Evolutionary conservation across 2,888 invertebrate genomes (phyloP).

Genomic region (Heliconius hortense): DNA sequence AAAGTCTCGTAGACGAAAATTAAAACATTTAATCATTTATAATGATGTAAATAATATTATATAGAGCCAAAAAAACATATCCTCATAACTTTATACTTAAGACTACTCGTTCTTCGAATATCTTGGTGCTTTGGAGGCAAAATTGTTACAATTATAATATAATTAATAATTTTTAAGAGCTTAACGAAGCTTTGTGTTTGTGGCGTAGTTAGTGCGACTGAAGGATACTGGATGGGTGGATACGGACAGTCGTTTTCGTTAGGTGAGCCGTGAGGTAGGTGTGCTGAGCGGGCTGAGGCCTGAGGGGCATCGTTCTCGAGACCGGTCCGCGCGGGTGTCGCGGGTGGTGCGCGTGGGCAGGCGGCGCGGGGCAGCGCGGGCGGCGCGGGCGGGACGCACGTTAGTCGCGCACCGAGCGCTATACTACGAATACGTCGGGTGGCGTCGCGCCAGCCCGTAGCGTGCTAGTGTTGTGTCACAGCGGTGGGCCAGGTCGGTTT

Average conservation of each 20-base stretch:
- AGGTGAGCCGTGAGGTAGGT: constrained; percentile 54
- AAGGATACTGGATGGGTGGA: constrained; percentile 49
- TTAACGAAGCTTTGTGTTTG: constrained; percentile 40
- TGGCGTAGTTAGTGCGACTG: constrained; percentile 50
- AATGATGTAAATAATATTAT: background rate
- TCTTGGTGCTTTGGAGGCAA: background rate
- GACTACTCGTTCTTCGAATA: background rate
- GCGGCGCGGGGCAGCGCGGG: constrained; percentile 51
- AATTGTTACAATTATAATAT: background rate
- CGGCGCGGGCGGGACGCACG: constrained; percentile 67
- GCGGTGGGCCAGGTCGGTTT: constrained; percentile 81
- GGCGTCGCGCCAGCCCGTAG: constrained; percentile 77
- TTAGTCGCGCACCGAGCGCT: constrained; percentile 81
- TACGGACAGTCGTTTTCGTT: constrained; percentile 45
- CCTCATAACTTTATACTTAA: background rate
- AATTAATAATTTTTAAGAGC: background rate
- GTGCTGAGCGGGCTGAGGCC: constrained; percentile 52
- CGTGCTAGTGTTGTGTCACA: constrained; percentile 80
- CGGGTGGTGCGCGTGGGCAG: constrained; percentile 57
- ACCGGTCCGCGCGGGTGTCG: constrained; percentile 65
- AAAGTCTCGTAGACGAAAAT: too few species aligned
- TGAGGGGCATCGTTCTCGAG: constrained; percentile 72
- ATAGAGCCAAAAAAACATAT: background rate
- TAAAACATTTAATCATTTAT: too few species aligned
- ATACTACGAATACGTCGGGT: constrained; percentile 73